These are phyloP conservation scores for Danio albolineatus DNA, from an alignment of 2,797 vertebrate species.

Conservation along the genomic window DNA sequence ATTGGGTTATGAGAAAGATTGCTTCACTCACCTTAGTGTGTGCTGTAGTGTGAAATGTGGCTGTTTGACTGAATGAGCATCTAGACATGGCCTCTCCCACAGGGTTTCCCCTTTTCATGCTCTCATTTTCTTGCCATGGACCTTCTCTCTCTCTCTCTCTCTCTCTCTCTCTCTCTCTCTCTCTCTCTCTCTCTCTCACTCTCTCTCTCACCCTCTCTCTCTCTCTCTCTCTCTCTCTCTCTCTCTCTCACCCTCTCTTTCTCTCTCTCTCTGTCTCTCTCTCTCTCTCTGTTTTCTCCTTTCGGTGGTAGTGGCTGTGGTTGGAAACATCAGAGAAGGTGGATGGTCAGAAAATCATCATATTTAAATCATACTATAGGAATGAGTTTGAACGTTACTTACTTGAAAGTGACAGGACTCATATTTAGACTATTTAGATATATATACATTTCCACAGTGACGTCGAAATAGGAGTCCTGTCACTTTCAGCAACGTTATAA, in stretches of 20 bases:
- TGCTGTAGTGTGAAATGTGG: slow-evolving; percentile 58
- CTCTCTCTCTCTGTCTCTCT: not conserved
- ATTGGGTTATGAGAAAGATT: slow-evolving; percentile 14
- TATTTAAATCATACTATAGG: not conserved
- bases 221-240: not conserved
- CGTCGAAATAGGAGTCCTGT: not conserved
- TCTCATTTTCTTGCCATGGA: slow-evolving; percentile 47
- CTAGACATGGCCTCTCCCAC: slow-evolving; percentile 47
- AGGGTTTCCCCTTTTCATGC: slow-evolving; percentile 71
- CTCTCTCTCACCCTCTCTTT: not conserved
- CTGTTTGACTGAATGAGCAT: slow-evolving; percentile 21
- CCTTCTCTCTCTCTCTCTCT: slow-evolving; percentile 13
- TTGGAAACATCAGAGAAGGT: slow-evolving; percentile 59
- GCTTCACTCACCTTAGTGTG: slow-evolving; percentile 56
- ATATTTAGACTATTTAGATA: not conserved
- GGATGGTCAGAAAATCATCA: slow-evolving; percentile 25
- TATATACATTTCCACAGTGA: no score
- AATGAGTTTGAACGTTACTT: not conserved
- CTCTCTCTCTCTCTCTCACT: slow-evolving; percentile 3
- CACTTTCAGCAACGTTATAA: not conserved
- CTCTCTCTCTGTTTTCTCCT: slow-evolving; percentile 36
- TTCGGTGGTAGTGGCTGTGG: slow-evolving; percentile 49
- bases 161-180: slow-evolving; percentile 15
- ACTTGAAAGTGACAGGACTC: not conserved
- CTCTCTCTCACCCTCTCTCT: slow-evolving; percentile 30